These are phyloP conservation scores for Nesoenas mayeri DNA, from an alignment of 2,113 vertebrate species.

Conservation along the genomic window DNA sequence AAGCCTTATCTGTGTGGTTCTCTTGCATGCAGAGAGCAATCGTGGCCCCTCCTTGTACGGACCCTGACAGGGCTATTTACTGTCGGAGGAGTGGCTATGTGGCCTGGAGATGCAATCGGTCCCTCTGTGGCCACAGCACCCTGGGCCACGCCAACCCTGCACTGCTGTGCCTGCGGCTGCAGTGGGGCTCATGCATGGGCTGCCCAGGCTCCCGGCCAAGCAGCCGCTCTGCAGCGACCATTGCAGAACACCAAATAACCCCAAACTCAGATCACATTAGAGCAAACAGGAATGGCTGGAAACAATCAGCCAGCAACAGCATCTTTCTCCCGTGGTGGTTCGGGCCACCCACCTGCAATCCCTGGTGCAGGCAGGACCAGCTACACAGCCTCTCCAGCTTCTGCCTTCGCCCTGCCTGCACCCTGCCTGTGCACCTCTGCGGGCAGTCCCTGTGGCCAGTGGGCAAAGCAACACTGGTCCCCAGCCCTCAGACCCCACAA, in stretches of 20 bases:
- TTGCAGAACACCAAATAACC: background rate
- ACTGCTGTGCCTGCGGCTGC: background rate
- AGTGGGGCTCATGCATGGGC: rapidly evolving
- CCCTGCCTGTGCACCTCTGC: too few species aligned
- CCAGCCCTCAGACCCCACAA: rapidly evolving
- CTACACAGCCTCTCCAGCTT: too few species aligned
- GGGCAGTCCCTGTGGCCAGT: too few species aligned
- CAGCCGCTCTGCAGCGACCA: rapidly evolving
- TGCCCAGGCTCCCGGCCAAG: rapidly evolving
- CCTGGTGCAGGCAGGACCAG: rapidly evolving
- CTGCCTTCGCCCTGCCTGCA: too few species aligned
- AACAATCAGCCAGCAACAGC: background rate
- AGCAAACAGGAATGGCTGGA: background rate
- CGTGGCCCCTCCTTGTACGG: background rate
- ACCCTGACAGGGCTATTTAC: background rate
- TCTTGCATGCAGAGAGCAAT: background rate
- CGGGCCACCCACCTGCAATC: rapidly evolving
- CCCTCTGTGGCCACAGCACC: rapidly evolving
- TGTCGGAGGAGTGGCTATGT: background rate
- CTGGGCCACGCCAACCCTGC: background rate
- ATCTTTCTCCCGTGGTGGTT: rapidly evolving
- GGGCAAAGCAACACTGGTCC: background rate
- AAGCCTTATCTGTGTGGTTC: constrained; percentile 31
- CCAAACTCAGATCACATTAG: rapidly evolving
- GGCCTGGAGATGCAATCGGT: background rate